Evolutionary conservation across 2,797 vertebrate species (phyloP), one percentile per base, ranked within the genome.

Genomic region (Pelochelys cantorii): DNA sequence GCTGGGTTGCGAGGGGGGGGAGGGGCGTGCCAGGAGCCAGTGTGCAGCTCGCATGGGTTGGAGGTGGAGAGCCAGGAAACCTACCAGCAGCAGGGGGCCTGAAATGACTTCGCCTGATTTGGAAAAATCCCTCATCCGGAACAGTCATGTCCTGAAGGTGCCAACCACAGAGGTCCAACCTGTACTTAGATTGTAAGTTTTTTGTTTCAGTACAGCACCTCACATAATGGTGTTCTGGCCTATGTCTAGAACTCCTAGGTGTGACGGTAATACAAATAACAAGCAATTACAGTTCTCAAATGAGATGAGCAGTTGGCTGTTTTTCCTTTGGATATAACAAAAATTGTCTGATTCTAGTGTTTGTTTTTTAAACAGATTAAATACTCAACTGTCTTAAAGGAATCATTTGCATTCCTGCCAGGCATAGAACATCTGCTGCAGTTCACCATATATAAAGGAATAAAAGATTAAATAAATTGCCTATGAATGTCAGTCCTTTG

Each of bases 371-470:
- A 27, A 83, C 23, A 42, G 79, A 27, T 81, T 34, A 8, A 81
- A 18, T 37, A 37, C 22, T 52, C 55, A 27, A 48, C 17, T 9
- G 11, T 59, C 3, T 89, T 79, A 53, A 0, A 9, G 3, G 71
- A 56, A 83, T 17, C 1, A 0, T 59, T 7, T 0, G 0, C 3
- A 10, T 74, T 75, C 15, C 5, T 93, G 34, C 89, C 90, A 86
- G 81, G 78, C 5, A 12, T 78, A 54, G 2, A 53, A 4, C 9
- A 42, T 3, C 0, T 1, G 0, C 56, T 88, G 29, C 57, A 79
- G 2, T 86, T 92, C 59, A 29, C 17, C 53, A 85, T 54, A 75
- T 57, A 25, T 1, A 15, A 80, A 77, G 2, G 13, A 77, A 29
- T 42, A 1, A 81, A 3, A 80, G 85, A 29, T 84, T 0, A 37